Conservation (phyloP, 2,113 vertebrate genomes). For the Melanerpes aurifrons region DNA sequence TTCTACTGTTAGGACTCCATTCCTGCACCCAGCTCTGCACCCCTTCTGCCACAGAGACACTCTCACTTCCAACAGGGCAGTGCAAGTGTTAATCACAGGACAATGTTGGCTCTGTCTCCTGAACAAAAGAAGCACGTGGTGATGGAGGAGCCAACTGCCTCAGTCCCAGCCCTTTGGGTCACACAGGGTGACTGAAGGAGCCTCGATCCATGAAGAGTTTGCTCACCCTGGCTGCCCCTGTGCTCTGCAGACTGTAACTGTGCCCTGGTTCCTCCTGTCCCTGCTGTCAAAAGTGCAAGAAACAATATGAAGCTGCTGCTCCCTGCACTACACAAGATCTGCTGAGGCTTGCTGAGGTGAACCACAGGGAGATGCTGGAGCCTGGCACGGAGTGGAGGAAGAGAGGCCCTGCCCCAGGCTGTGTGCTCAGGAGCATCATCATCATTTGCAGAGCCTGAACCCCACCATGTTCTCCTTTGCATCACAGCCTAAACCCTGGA, state of each 20-base stretch:
- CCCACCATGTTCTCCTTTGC: accelerated
- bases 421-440: neutral
- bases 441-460: accelerated
- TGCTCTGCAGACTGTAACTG: neutral
- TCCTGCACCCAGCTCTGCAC: neutral
- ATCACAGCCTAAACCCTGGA: accelerated
- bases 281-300: neutral
- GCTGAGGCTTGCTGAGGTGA: accelerated
- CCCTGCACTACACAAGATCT: neutral
- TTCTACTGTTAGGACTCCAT: neutral
- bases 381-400: neutral
- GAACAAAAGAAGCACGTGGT: neutral
- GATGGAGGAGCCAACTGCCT: neutral
- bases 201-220: accelerated
- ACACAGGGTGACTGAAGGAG: accelerated
- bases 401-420: neutral
- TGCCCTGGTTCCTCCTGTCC: neutral
- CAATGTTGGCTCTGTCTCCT: neutral
- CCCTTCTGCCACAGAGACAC: neutral
- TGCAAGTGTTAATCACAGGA: accelerated
- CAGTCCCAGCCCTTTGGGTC: neutral
- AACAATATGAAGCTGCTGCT: neutral
- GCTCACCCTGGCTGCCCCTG: neutral
- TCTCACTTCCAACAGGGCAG: accelerated
- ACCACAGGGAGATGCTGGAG: neutral